Evolutionary conservation across 1,140 invertebrate species (phyloP), one percentile per base, ranked within the genome.

Genomic region (Drosophila malerkotliana): DNA sequence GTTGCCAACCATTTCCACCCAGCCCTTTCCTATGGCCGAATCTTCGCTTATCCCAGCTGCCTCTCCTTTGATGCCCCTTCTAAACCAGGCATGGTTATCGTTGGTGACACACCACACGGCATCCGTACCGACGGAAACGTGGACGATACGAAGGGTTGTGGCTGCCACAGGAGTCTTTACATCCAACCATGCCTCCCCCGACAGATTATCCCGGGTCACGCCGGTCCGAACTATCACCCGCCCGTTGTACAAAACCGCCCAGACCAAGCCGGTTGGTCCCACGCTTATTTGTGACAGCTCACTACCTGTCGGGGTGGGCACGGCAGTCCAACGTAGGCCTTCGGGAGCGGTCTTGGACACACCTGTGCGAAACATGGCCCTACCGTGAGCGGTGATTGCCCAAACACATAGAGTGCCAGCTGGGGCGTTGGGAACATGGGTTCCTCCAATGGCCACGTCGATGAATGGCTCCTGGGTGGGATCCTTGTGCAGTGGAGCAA

Each of bases 381-480:
- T 93, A 39, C 97, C 97, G 90, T 97, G 95, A 24, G 97, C 96
- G 32, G 97, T 98, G 39, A 98, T 96, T 15, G 97, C 96, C 97
- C 97, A 98, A 2, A 98, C 97, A 78, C 95, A 93, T 59, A 98
- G 92, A 39, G 93, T 94, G 7, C 96, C 96, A 32, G 94, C 92
- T 66, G 94, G 93, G 12, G 95, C 95, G 88, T 96, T 96, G 56
- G 96, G 95, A 58, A 98, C 94, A 87, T 95, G 94, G 82, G 95
- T 95, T 34, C 97, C 97, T 52, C 97, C 97, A 74, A 98, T 95
- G 69, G 95, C 94, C 48, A 98, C 94, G 93, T 98, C 91, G 54
- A 94, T 94, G 37, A 94, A 94, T n/a, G 94, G 94, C 72, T 94
- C 96, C 92, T 96, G 94, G 0, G 97, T 97, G 34, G 96, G 95